Base-by-base conservation (phyloP, 2,113 vertebrate species). In the Catharus minimus region DNA sequence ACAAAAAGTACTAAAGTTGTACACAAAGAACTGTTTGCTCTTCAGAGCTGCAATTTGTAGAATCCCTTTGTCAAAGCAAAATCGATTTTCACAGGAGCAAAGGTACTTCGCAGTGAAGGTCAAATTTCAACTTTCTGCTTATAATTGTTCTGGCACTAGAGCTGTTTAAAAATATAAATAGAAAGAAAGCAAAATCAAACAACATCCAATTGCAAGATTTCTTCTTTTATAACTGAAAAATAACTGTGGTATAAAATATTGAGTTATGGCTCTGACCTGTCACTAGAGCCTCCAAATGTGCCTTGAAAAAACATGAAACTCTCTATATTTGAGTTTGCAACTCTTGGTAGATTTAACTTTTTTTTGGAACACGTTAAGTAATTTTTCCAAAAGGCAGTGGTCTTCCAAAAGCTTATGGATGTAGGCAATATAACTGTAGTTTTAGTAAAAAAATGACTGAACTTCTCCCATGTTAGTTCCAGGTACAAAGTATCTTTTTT, bases 401-500 rank as follows among this genome's bases (percentile, higher is more conserved):
- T 32, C 9, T 90, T 73, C 39, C 21, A 66, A 53, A 61, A 56
- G 10, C 11, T 6, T 55, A 24, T 6, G 19, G 8, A 16, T 36
- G 1, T 12, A 57, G 11, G 9, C 32, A 57, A 46, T 28, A 44
- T 23, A 62, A 72, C 2, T 49, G 66, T 62, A 79, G 3, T 46
- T 67, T n/a, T 67, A 44, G 21, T 27, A 0, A 84, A 74, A 38
- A 78, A 78, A 41, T 13, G 0, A 44, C 7, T 52, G 10, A 52
- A 5, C 2, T 3, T 2, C 13, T 39, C 15, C 2, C 20, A 24
- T n/a, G 1, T n/a, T 57, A 86, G 3, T 33, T 66, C n/a, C 23
- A 78, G 8, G 8, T 67, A 11, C 2, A 5, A 92, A 69, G 19
- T 47, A 38, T 12, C 7, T 57, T 55, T 46, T 22, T 22, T 36